These are phyloP conservation scores for Protonibea diacanthus DNA, from an alignment of 2,797 vertebrate species.

Conservation along the genomic window DNA sequence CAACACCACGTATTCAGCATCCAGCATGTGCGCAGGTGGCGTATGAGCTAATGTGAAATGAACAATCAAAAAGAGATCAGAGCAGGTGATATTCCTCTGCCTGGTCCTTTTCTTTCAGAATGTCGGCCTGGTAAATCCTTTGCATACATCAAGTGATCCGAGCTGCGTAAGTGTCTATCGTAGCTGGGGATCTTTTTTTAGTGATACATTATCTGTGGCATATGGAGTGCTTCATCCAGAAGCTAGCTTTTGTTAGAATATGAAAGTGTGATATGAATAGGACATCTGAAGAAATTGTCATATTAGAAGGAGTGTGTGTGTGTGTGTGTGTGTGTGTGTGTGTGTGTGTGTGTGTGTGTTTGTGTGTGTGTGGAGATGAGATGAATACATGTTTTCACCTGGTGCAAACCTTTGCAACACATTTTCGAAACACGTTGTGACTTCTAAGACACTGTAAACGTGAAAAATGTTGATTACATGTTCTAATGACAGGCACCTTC, in stretches of 20 bases:
- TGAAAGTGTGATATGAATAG: constrained; percentile 55
- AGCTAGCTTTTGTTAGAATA: constrained; percentile 55
- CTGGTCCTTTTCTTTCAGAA: constrained; percentile 65
- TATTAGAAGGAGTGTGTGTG: background rate
- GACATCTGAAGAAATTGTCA: constrained; percentile 50
- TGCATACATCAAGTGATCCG: constrained; percentile 75
- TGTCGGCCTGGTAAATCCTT: constrained; percentile 72
- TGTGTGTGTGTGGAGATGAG: constrained; percentile 16
- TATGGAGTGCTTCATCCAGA: constrained; percentile 35
- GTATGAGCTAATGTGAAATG: constrained; percentile 67
- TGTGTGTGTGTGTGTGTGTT: background rate
- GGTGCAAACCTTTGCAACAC: constrained; percentile 4
- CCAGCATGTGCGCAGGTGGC: constrained; percentile 75
- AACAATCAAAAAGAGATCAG: constrained; percentile 80
- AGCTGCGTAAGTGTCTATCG: constrained; percentile 63
- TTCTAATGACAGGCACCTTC: constrained; percentile 3
- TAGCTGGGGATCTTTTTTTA: constrained; percentile 18
- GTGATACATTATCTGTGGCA: constrained; percentile 53
- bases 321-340: background rate
- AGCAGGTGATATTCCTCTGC: constrained; percentile 64
- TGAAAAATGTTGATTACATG: constrained; percentile 2
- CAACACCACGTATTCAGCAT: constrained; percentile 23
- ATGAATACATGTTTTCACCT: constrained; percentile 39
- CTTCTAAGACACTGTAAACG: background rate
- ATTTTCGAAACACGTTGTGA: background rate